A percentile compares a stretch with the other conserved stretches of the same genome.
These are phyloP conservation scores for Campoplex nolae DNA, from an alignment of 2,888 invertebrate species.

Conservation along the genomic window DNA sequence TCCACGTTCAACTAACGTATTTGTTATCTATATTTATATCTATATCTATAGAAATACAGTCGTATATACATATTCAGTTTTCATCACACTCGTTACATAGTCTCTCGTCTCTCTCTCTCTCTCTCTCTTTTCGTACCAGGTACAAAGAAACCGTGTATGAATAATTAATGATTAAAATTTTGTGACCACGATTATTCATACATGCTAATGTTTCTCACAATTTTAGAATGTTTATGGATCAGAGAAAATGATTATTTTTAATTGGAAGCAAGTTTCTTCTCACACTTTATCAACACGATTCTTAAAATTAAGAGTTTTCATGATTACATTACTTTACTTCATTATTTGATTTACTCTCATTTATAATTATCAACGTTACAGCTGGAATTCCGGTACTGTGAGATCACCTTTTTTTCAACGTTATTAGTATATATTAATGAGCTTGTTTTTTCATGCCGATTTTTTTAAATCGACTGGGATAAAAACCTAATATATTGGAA, in stretches of 20 bases:
- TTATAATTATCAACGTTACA: not conserved
- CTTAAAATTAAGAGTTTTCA: not conserved
- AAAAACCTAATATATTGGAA: not conserved
- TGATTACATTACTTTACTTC: not conserved
- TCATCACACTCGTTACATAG: conserved; percentile 56
- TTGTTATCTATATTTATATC: not conserved
- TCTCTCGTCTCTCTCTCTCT: conserved; percentile 29
- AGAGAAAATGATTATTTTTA: not conserved
- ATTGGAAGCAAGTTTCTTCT: not conserved
- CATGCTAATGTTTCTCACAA: not conserved
- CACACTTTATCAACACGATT: not conserved
- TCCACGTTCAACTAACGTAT: conserved; percentile 16
- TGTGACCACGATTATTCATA: conserved; percentile 22
- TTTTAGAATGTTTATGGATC: not conserved
- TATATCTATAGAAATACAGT: not conserved
- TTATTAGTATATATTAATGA: not conserved
- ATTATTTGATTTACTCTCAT: not conserved
- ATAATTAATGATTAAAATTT: conserved; percentile 36
- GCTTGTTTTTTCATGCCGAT: not conserved
- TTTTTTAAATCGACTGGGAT: not conserved
- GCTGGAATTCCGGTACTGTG: not conserved
- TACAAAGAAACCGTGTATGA: conserved; percentile 31
- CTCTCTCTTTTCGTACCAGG: conserved; percentile 9
- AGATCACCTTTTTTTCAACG: not conserved
- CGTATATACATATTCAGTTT: conserved; percentile 53